Percentiles rank a stretch among this genome's conserved stretches.
phyloP scores from a whole-genome alignment of 2,797 vertebrate species.

The Notoglanidium macrostoma region DNA sequence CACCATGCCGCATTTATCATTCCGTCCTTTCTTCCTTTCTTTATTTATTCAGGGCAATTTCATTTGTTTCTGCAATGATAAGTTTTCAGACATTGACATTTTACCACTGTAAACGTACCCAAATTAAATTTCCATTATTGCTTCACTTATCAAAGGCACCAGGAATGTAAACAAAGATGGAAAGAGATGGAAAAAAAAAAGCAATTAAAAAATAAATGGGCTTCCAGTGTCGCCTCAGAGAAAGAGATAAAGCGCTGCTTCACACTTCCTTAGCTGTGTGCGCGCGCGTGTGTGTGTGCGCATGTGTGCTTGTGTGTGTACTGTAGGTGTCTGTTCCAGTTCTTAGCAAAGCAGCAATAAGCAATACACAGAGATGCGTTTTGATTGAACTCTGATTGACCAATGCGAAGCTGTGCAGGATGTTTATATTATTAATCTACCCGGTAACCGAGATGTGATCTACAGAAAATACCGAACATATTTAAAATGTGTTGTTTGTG shows the following conservation, averaged over 20 bases:
- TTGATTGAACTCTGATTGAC: background rate
- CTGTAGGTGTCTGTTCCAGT: background rate
- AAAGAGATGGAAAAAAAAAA: constrained; percentile 58
- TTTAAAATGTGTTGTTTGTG: background rate
- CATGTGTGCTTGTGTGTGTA: background rate
- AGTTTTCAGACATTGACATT: constrained; percentile 55
- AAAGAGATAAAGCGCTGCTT: constrained; percentile 57
- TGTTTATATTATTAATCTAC: background rate
- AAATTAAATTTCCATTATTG: constrained; percentile 70
- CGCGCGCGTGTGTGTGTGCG: background rate
- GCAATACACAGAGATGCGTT: background rate
- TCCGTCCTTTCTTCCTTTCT: background rate
- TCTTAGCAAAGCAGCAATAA: background rate
- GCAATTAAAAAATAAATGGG: constrained; percentile 72
- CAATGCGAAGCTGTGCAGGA: background rate
- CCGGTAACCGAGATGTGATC: background rate
- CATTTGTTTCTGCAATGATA: constrained; percentile 23
- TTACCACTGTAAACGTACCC: constrained; percentile 62
- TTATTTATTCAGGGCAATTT: constrained; percentile 37
- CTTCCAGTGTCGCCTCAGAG: constrained; percentile 60
- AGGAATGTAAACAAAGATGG: constrained; percentile 69
- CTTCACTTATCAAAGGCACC: constrained; percentile 61
- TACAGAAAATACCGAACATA: background rate
- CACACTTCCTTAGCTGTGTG: constrained; percentile 2
- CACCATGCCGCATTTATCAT: constrained; percentile 1